These are phyloP conservation scores for Amphiprion ocellaris DNA, from an alignment of 2,113 vertebrate genomes.

Conservation along the genomic window DNA sequence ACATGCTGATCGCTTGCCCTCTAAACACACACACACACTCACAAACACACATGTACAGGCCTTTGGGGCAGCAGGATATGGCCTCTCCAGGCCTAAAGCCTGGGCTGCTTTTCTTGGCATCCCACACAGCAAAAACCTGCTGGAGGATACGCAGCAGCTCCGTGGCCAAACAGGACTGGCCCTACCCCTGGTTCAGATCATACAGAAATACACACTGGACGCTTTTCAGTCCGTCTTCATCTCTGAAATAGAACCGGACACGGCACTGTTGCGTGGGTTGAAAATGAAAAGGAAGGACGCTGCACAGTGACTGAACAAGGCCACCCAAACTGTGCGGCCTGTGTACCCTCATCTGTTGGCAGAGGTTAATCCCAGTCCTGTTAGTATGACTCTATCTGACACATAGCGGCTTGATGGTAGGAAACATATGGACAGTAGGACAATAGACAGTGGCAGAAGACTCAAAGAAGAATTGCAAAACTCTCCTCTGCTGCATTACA, in stretches of 20 bases:
- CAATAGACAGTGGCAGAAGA: slow-evolving; percentile 65
- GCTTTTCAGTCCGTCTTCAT: slow-evolving; percentile 43
- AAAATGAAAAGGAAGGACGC: slow-evolving; percentile 60
- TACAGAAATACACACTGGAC: slow-evolving; percentile 34
- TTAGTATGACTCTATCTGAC: slow-evolving; percentile 35
- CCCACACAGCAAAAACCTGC: slow-evolving; percentile 54
- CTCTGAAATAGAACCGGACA: slow-evolving; percentile 28
- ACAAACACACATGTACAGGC: slow-evolving; percentile 10
- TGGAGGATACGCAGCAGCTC: slow-evolving; percentile 58
- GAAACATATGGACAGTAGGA: slow-evolving; percentile 78
- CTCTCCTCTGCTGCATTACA: slow-evolving; percentile 18
- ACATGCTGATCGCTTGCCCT: slow-evolving; percentile 13
- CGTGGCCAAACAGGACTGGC: slow-evolving; percentile 34
- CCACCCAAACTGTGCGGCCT: slow-evolving; percentile 25
- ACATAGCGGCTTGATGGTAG: slow-evolving; percentile 56
- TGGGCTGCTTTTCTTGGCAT: slow-evolving; percentile 72
- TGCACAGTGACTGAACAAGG: slow-evolving; percentile 40
- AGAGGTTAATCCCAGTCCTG: slow-evolving; percentile 41
- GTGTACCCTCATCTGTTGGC: slow-evolving; percentile 45
- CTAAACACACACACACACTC: slow-evolving; percentile 14
- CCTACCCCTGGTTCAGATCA: slow-evolving; percentile 21
- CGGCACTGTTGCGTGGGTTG: slow-evolving; percentile 2
- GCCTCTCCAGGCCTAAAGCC: slow-evolving; percentile 69
- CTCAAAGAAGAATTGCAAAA: slow-evolving; percentile 29
- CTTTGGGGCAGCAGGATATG: slow-evolving; percentile 68